Percentiles rank a stretch among this genome's conserved stretches.
Conservation (phyloP, 1,140 invertebrate genomes). For the Hormaphis cornu region DNA sequence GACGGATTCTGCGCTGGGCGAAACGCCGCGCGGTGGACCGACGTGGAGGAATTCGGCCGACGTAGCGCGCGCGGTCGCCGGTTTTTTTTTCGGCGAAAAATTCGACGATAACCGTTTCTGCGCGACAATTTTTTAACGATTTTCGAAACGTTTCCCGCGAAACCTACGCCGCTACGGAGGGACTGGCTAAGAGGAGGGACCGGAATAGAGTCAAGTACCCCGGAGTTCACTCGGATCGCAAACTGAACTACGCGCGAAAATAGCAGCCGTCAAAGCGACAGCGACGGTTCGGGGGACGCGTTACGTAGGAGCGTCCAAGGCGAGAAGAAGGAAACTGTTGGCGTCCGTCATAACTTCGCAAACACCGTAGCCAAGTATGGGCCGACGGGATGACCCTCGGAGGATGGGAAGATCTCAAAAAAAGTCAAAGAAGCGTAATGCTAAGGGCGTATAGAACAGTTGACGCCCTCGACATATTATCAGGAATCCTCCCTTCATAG, state of each 20-base stretch:
- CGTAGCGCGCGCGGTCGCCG: too few species aligned
- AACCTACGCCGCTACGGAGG: too few species aligned
- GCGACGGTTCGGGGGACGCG: neutral
- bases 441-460: neutral
- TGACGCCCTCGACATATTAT: neutral
- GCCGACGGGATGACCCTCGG: neutral
- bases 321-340: neutral
- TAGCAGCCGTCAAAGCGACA: neutral
- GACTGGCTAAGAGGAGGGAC: too few species aligned
- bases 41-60: too few species aligned
- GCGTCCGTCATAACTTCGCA: neutral
- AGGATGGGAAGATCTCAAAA: neutral
- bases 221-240: neutral
- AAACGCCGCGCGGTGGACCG: too few species aligned
- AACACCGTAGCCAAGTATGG: neutral
- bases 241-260: neutral
- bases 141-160: too few species aligned
- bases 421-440: neutral
- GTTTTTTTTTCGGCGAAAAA: too few species aligned
- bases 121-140: too few species aligned
- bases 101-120: too few species aligned
- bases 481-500: neutral
- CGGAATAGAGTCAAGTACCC: neutral
- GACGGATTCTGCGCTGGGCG: too few species aligned
- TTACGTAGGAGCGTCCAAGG: neutral